Percentiles rank a stretch among this genome's conserved stretches.
These are phyloP conservation scores for Hexactinellida sp. DNA, from an alignment of 37 sponge, comb jelly and placozoan species.

Conservation along the genomic window DNA sequence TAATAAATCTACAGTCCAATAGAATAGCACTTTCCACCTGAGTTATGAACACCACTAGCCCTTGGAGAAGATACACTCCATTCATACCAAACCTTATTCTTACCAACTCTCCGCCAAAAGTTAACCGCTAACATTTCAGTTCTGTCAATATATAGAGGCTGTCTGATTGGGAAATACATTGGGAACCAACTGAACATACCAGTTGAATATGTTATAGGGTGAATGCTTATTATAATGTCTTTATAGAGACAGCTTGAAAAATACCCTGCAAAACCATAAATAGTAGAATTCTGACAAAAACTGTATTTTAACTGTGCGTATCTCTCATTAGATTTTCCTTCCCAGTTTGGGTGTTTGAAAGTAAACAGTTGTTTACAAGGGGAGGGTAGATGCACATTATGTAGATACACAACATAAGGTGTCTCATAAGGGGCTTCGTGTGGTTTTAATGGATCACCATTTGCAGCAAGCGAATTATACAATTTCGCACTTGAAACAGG, in stretches of 20 bases:
- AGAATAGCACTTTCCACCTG: constrained; percentile 65
- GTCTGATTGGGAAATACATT: constrained; percentile 78
- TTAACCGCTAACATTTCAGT: constrained; percentile 28
- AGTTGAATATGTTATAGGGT: constrained; percentile 63
- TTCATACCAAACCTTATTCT: constrained; percentile 91
- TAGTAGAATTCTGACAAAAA: constrained; percentile 23
- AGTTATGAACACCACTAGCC: constrained; percentile 58
- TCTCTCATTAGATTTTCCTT: constrained; percentile 43
- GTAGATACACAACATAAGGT: constrained; percentile 79
- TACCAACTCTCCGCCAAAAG: constrained; percentile 58
- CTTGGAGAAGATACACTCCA: constrained; percentile 67
- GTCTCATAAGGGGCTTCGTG: constrained; percentile 59
- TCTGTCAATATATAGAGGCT: constrained; percentile 39
- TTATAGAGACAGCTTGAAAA: constrained; percentile 79
- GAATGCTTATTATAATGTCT: constrained; percentile 65
- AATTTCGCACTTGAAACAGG: constrained; percentile 72
- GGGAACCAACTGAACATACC: constrained; percentile 99
- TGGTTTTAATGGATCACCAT: constrained; percentile 21
- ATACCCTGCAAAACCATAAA: constrained; percentile 94
- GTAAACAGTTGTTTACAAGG: constrained; percentile 54
- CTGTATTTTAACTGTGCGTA: constrained; percentile 41
- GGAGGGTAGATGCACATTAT: constrained; percentile 39
- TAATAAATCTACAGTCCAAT: constrained; percentile 56
- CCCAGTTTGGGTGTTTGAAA: constrained; percentile 79
- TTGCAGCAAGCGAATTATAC: constrained; percentile 38